Evolutionary conservation across 1,140 invertebrate genomes (phyloP).

Genomic region (Onthophagus taurus): DNA sequence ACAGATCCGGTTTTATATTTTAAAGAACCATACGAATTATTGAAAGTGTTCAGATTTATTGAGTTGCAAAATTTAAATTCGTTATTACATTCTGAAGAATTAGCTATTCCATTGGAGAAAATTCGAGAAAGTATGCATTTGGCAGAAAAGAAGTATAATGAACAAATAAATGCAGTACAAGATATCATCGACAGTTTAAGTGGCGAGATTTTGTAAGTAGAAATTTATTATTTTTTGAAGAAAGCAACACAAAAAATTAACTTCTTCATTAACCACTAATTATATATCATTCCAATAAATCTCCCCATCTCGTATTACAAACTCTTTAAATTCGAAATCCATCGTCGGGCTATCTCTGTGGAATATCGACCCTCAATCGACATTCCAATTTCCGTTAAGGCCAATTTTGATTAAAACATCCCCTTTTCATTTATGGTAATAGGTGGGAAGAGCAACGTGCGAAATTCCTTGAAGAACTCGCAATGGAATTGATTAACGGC

Average conservation of each 20-base stretch:
- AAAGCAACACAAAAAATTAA: too few species aligned
- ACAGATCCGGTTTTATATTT: constrained; percentile 46
- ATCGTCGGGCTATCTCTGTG: too few species aligned
- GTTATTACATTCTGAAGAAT: constrained; percentile 49
- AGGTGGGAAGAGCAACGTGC: constrained; percentile 37
- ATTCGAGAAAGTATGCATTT: constrained; percentile 40
- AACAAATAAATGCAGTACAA: constrained; percentile 36
- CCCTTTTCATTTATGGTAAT: too few species aligned
- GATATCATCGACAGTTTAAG: constrained; percentile 39
- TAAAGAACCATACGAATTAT: constrained; percentile 44
- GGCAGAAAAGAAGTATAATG: constrained; percentile 34
- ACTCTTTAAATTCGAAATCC: too few species aligned
- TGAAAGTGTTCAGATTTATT: constrained; percentile 45
- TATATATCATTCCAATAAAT: too few species aligned
- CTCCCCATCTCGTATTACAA: too few species aligned
- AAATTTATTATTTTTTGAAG: too few species aligned
- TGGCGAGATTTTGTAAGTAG: constrained; percentile 37
- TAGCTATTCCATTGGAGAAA: constrained; percentile 45
- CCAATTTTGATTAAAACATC: too few species aligned
- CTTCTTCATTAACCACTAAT: too few species aligned
- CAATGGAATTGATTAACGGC: constrained; percentile 38
- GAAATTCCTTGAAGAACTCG: constrained; percentile 37
- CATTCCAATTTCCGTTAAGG: too few species aligned
- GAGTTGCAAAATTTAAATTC: constrained; percentile 57
- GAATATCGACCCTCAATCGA: constrained; percentile 84